Conservation (phyloP, 2,888 invertebrate genomes). For the Ophion costatus region DNA sequence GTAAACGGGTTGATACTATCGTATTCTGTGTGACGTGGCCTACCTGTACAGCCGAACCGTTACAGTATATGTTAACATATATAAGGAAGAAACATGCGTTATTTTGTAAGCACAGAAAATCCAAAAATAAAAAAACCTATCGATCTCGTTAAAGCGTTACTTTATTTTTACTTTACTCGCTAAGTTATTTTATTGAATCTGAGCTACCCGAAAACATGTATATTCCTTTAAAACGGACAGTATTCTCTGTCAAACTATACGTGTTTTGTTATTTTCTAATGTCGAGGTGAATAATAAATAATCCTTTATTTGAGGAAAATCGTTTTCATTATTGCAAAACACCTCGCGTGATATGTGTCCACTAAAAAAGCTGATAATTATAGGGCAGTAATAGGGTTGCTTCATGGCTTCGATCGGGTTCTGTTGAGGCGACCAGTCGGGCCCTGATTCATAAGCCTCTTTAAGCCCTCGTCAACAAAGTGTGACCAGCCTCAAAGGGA, state of each 20-base stretch:
- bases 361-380: constrained; percentile 15
- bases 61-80: too few relatives aligned
- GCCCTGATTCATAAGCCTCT: constrained; percentile 9
- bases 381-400: constrained; percentile 28
- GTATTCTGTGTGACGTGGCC: too few relatives aligned
- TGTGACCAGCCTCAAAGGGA: constrained; percentile 6
- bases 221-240: too few relatives aligned
- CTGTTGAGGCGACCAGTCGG: constrained; percentile 12
- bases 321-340: neutral
- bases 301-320: constrained; percentile 10
- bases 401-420: constrained; percentile 11
- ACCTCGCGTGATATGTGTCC: neutral
- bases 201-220: too few relatives aligned
- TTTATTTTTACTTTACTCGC: too few relatives aligned
- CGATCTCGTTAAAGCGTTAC: neutral
- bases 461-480: constrained; percentile 7
- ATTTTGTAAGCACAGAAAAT: neutral
- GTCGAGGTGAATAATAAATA: neutral
- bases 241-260: neutral
- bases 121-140: constrained; percentile 16
- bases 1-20: too few relatives aligned
- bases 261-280: neutral
- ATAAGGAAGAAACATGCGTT: too few relatives aligned
- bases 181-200: neutral
- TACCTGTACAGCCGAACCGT: too few relatives aligned